A percentile compares a stretch with the other conserved stretches of the same genome.
Evolutionary conservation across 2,113 vertebrate genomes (phyloP).

Genomic region (Todiramphus saurophagus): DNA sequence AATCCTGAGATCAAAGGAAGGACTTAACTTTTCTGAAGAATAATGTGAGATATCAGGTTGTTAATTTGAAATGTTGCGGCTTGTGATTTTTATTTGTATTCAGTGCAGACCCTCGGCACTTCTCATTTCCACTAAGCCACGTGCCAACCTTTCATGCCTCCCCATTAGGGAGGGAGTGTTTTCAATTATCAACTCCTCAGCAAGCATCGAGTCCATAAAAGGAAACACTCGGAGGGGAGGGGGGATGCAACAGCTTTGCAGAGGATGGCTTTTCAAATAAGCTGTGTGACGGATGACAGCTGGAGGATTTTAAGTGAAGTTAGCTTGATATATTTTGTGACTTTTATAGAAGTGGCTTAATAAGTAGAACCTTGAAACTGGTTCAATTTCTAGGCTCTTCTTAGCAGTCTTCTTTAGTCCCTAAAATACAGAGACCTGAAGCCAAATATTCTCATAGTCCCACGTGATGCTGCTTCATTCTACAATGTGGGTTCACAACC

Average conservation of each 20-base stretch:
- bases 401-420: neutral
- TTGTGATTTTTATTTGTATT: slow-evolving; percentile 22
- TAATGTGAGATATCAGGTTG: neutral
- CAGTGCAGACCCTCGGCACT: neutral
- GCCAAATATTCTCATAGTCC: neutral
- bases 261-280: neutral
- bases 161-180: neutral
- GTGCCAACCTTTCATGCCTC: neutral
- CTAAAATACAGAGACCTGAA: neutral
- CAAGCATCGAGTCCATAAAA: neutral
- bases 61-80: slow-evolving; percentile 10
- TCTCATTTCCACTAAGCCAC: neutral
- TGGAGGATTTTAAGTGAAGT: neutral
- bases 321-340: neutral
- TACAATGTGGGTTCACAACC: neutral
- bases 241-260: neutral
- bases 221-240: neutral
- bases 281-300: neutral
- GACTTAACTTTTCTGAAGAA: neutral
- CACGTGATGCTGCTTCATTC: neutral
- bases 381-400: neutral
- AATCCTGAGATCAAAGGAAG: slow-evolving; percentile 28
- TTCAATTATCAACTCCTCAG: neutral
- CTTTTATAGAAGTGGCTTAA: neutral
- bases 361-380: neutral